Base-by-base conservation (phyloP, 2,113 vertebrate genomes). In the Poicephalus gulielmi region DNA sequence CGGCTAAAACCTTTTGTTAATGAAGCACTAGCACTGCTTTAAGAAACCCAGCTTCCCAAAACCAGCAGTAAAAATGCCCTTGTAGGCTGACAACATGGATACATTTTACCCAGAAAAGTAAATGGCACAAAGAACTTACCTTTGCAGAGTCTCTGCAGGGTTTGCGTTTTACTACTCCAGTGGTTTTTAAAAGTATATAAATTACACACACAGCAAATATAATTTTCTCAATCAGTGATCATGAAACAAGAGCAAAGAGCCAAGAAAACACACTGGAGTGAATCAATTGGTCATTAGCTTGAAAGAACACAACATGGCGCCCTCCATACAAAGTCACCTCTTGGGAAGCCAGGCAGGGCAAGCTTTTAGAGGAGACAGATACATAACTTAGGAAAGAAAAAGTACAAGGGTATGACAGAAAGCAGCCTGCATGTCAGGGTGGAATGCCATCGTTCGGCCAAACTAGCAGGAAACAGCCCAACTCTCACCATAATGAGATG, bases 61-160 rank as follows among this genome's bases (percentile, higher is more conserved):
- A 33, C 2, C 46, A 90, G 50, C 37, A 91, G 31, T 52, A 76
- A 59, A 24, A 82, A 35, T 4, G 28, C 50, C 33, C 24, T 16
- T 53, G 22, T 47, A 88, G 83, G 94, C 52, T 89, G 90, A 89
- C 88, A 94, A 94, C 62, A 19, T 46, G 77, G 66, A 95, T 83
- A 84, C 37, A 87, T 84, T 87, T 88, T 44, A 47, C 44, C 28
- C 62, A 69, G 37, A 22, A 37, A 84, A 84, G 44, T 6, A 75
- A 83, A 57, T 35, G 22, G 57, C 52, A 79, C 73, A 78, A 84
- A 52, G 47, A 84, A 92, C 96, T 96, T 87, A 97, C 95, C 96
- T 92, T 77, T 33, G 9, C 27, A 59, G 44, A 68, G 63, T 69
- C 47, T 59, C 55, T 79, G 69, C 28, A 60, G 63, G 30, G 16